Percentiles rank a stretch among this genome's conserved stretches.
phyloP scores from a whole-genome alignment of 30 jellyfish, hydroid and myxozoan species.

The Aurelia coerulea region DNA sequence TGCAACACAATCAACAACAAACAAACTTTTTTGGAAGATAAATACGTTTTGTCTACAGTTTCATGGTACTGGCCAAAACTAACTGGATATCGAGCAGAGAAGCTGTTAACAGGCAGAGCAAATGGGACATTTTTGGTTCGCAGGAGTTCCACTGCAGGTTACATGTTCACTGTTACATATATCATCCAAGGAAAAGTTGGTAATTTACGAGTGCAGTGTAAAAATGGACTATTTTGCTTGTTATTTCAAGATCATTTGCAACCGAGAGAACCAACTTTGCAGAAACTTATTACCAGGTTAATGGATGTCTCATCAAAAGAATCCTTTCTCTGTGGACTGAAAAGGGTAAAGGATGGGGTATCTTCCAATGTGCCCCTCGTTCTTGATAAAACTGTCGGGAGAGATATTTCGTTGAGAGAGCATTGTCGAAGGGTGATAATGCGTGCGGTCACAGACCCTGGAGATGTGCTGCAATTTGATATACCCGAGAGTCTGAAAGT shows the following conservation, averaged over 20 bases:
- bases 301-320: slow-evolving; percentile 5
- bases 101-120: not conserved
- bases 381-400: slow-evolving; percentile 26
- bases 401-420: slow-evolving; percentile 53
- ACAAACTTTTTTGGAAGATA: slow-evolving; percentile 48
- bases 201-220: slow-evolving; percentile 63
- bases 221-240: slow-evolving; percentile 61
- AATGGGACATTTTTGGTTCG: slow-evolving; percentile 81
- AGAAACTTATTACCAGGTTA: slow-evolving; percentile 33
- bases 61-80: slow-evolving; percentile 80
- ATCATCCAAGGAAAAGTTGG: slow-evolving; percentile 62
- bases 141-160: slow-evolving; percentile 71
- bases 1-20: not conserved
- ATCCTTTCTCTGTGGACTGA: slow-evolving; percentile 20
- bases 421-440: slow-evolving; percentile 65
- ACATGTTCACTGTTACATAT: slow-evolving; percentile 62
- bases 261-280: slow-evolving; percentile 71
- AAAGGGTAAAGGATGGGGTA: slow-evolving; percentile 31
- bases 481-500: slow-evolving; percentile 31
- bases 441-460: slow-evolving; percentile 41
- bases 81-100: slow-evolving; percentile 41
- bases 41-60: slow-evolving; percentile 53
- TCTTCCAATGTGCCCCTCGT: slow-evolving; percentile 36
- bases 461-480: slow-evolving; percentile 50
- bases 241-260: slow-evolving; percentile 28